phyloP scores from a whole-genome alignment of 1,140 invertebrate genomes.

The Microvelia longipes region DNA sequence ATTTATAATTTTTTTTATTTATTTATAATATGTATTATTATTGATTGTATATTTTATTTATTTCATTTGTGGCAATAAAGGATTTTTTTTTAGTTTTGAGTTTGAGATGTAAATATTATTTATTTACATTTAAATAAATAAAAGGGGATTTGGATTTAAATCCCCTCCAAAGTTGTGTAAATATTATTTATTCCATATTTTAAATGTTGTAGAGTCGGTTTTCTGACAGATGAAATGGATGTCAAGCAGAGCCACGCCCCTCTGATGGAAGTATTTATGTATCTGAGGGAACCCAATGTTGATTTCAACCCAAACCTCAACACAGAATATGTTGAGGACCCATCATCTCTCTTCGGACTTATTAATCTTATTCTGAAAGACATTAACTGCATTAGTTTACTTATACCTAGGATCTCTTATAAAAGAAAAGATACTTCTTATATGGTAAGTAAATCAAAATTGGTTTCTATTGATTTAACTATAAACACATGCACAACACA shows the following conservation, averaged over 20 bases:
- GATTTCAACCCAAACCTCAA: constrained; percentile 46
- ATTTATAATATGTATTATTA: too few species aligned
- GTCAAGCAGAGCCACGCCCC: constrained; percentile 28
- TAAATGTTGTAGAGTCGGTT: constrained; percentile 31
- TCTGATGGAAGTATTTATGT: constrained; percentile 45
- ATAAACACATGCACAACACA: too few species aligned
- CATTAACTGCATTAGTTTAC: constrained; percentile 39
- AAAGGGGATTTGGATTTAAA: too few species aligned
- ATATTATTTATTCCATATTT: too few species aligned
- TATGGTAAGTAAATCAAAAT: constrained; percentile 13
- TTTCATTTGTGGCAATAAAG: too few species aligned
- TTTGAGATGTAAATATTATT: too few species aligned
- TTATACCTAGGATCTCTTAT: constrained; percentile 17
- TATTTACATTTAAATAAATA: too few species aligned
- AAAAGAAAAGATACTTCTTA: constrained; percentile 13
- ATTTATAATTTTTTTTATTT: too few species aligned
- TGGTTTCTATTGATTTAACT: too few species aligned
- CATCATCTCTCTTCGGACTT: constrained; percentile 40
- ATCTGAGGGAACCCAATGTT: constrained; percentile 43
- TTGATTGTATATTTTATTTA: too few species aligned
- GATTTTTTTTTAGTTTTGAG: too few species aligned
- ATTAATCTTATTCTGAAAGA: constrained; percentile 41
- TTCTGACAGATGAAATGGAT: constrained; percentile 34
- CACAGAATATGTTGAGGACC: constrained; percentile 29
- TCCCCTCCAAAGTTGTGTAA: too few species aligned